These are phyloP conservation scores for Caenorhabditis angaria DNA, from an alignment of 2,888 invertebrate genomes.

Conservation along the genomic window DNA sequence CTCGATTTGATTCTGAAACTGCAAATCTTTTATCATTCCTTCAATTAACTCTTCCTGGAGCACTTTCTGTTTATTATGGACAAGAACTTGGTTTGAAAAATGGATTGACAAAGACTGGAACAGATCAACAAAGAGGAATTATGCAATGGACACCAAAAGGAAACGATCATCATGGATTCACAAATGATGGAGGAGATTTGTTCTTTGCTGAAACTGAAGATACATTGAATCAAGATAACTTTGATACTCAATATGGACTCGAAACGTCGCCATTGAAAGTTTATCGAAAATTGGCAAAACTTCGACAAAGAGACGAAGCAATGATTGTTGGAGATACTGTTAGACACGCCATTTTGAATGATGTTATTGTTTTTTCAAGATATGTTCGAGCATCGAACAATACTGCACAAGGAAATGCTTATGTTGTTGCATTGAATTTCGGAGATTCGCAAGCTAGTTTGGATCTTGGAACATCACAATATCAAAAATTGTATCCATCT, in stretches of 20 bases:
- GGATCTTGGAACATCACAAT: conserved; percentile 16
- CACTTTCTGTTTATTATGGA: conserved; percentile 57
- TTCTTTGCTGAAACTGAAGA: conserved; percentile 53
- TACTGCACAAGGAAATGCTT: conserved; percentile 43
- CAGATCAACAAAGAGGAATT: conserved; percentile 33
- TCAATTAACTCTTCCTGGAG: conserved; percentile 60
- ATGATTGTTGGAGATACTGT: conserved; percentile 52
- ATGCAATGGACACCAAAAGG: conserved; percentile 54
- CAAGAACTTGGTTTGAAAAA: conserved; percentile 51
- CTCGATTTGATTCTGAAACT: conserved; percentile 48
- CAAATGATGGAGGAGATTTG: conserved; percentile 16
- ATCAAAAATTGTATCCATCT: conserved; percentile 36
- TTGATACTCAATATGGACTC: conserved; percentile 48
- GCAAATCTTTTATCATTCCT: conserved; percentile 56
- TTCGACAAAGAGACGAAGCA: conserved; percentile 60
- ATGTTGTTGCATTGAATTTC: conserved; percentile 51
- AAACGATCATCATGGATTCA: conserved; percentile 53
- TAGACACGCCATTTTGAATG: conserved; percentile 37
- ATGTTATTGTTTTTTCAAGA: conserved; percentile 52
- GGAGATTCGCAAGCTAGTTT: conserved; percentile 34
- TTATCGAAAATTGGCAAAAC: conserved; percentile 58
- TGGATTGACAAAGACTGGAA: conserved; percentile 12
- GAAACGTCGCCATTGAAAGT: conserved; percentile 54
- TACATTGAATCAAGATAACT: conserved; percentile 45
- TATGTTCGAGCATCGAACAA: conserved; percentile 31